Evolutionary conservation across 2,888 invertebrate species (phyloP), one percentile per base, ranked within the genome.

Genomic region (Synanthedon tipuliformis): DNA sequence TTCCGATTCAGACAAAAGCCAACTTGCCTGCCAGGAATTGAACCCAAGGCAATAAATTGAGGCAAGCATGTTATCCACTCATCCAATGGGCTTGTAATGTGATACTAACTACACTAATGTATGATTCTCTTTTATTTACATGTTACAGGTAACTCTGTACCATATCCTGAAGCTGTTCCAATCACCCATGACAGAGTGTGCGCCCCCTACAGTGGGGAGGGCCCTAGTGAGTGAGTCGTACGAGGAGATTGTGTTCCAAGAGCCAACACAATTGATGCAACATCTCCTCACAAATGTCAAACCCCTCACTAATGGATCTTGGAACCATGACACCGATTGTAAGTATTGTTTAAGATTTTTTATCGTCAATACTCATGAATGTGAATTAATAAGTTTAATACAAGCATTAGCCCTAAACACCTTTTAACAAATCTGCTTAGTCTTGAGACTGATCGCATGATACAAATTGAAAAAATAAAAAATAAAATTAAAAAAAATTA

Each of bases 111-210:
- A 23, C n/a, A 50, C 18, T 10, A 50, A 50, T 34, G 3, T 34
- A 10, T 34, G 34, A 10, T 10, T 34, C 10, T 1, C 34, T 34
- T 3, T 50, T 45, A n/a, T 27, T 45, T 34, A 34, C 34, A 34
- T n/a, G 40, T 89, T 91, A 1, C 88, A 97, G 92, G 95, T 98
- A 0, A 98, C 97, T 0, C 89, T 98, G 59, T 98, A 97, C 78
- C 98, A 99, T 74, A 93, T 97, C 52, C 84, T 99, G 51, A 98
- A 98, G 84, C 81, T 99, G 10, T 99, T 98, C 78, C 96, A 97
- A 82, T 94, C 95, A 3, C 92, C 92, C 0, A 89, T 89, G 0
- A 78, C 79, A 0, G 87, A 88, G 40, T 84, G 87, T 0, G 80
- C 75, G 13, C 80, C 81, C 0, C 82, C 81, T 0, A 62, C 67